phyloP scores from a whole-genome alignment of 2,888 invertebrate species.

The Noctua pronuba region DNA sequence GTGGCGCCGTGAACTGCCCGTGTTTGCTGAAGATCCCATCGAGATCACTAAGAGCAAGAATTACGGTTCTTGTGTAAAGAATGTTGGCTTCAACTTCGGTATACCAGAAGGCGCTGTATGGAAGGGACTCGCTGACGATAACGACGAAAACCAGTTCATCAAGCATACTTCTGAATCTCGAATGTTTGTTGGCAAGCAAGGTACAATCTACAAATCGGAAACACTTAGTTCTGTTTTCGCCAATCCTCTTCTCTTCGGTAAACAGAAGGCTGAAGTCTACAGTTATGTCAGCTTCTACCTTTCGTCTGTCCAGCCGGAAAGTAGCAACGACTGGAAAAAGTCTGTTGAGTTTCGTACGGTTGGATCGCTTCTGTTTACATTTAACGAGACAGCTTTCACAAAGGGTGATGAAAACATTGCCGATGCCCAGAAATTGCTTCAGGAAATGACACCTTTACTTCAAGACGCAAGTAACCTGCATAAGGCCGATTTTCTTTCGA shows the following conservation, averaged over 20 bases:
- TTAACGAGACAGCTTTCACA: neutral
- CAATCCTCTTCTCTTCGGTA: conserved; percentile 90
- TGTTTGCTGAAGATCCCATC: conserved; percentile 88
- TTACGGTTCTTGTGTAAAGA: conserved; percentile 91
- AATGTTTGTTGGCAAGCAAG: conserved; percentile 89
- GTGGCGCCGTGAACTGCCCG: conserved; percentile 87
- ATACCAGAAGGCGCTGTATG: conserved; percentile 89
- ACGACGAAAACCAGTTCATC: conserved; percentile 88
- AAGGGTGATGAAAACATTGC: conserved; percentile 77
- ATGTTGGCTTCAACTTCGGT: conserved; percentile 92
- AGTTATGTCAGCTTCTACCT: conserved; percentile 91
- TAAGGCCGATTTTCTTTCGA: conserved; percentile 90
- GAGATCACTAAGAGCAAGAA: conserved; percentile 92
- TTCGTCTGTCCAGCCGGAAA: conserved; percentile 75
- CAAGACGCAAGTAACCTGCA: conserved; percentile 90
- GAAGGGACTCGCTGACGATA: conserved; percentile 85
- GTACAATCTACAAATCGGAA: conserved; percentile 92
- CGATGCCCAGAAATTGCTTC: conserved; percentile 83
- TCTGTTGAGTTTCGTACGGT: conserved; percentile 83
- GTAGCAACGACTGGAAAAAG: conserved; percentile 79
- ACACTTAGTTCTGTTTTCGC: conserved; percentile 91
- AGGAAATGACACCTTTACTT: conserved; percentile 91
- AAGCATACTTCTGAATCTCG: conserved; percentile 90
- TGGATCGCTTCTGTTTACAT: conserved; percentile 86
- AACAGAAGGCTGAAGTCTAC: conserved; percentile 91